A percentile compares a stretch with the other conserved stretches of the same genome.
Evolutionary conservation across 2,888 invertebrate species (phyloP).

Genomic region (Melikaiella ostensackeni): DNA sequence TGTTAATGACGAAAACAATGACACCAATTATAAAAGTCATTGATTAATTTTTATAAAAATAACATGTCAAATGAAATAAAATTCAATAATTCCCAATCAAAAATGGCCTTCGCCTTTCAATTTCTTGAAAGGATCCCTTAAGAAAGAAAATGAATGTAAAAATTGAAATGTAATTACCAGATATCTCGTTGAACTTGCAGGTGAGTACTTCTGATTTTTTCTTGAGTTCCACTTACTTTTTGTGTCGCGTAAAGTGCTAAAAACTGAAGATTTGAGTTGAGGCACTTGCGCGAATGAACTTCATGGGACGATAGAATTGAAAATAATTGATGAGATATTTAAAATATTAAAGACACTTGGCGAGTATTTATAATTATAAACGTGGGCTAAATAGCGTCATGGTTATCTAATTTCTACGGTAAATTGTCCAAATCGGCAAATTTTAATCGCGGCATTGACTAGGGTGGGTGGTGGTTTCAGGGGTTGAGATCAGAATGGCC

Average conservation of each 20-base stretch:
- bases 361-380: conserved; percentile 24
- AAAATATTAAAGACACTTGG: neutral
- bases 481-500: conserved; percentile 61
- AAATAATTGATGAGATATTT: neutral
- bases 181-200: neutral
- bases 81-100: conserved; percentile 2
- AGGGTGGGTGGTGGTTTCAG: conserved; percentile 59
- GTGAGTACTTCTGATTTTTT: neutral
- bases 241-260: conserved; percentile 10
- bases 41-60: neutral
- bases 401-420: conserved; percentile 49
- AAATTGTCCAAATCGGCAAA: conserved; percentile 47
- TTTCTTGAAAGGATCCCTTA: neutral
- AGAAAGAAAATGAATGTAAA: neutral
- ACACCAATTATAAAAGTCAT: neutral
- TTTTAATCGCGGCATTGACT: conserved; percentile 62
- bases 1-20: neutral
- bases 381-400: conserved; percentile 43
- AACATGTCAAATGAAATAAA: conserved; percentile 31
- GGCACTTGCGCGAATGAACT: conserved; percentile 61
- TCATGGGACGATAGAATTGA: conserved; percentile 52
- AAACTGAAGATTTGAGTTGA: conserved; percentile 47
- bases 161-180: neutral
- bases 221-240: neutral
- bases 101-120: conserved; percentile 30